Base-by-base conservation (phyloP, 2,113 vertebrate species). In the Deroptyus accipitrinus region DNA sequence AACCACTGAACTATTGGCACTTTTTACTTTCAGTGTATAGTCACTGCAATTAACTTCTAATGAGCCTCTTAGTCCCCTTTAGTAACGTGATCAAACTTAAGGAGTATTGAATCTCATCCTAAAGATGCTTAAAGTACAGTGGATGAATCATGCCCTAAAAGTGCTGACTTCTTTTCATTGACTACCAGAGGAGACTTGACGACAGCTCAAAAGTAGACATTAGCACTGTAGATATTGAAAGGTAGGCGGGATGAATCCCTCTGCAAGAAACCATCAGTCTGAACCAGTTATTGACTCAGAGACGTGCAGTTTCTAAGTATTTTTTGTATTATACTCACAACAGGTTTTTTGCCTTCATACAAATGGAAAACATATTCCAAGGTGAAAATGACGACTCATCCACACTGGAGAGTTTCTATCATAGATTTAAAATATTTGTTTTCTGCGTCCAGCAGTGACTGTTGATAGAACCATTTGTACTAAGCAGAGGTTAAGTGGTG, bases 111-210 rank as follows among this genome's bases (percentile, higher is more conserved):
- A 86, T 76, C 27, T 52, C 48, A 64, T 68, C 62, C 18, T 48
- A 55, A 81, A 10, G 48, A 83, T n/a, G 23, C 18, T 33, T 93
- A 74, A 91, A 92, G 81, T 72, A 83, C 2, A 1, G 33, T 67
- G 31, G 51, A 72, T 88, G 66, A 96, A 72, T 94, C 76, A 86
- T 68, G 19, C 23, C 35, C 17, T 79, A 13, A 78, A 94, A 95
- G 13, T 84, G 89, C 69, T 95, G 89, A 86, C 69, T 89, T 86
- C 19, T 92, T 86, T 88, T 72, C 46, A 84, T 41, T 72, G 69
- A 81, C 68, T 88, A 75, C 18, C 33, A 68, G 13, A 55, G 73
- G 52, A 88, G 69, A 2, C 66, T 92, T 91, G 76, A 70, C 55
- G 73, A 35, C 51, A 81, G 61, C 68, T 81, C 77, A 75, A 46